Base-by-base conservation (phyloP, 2,113 vertebrate species). In the Oncorhynchus masou region DNA sequence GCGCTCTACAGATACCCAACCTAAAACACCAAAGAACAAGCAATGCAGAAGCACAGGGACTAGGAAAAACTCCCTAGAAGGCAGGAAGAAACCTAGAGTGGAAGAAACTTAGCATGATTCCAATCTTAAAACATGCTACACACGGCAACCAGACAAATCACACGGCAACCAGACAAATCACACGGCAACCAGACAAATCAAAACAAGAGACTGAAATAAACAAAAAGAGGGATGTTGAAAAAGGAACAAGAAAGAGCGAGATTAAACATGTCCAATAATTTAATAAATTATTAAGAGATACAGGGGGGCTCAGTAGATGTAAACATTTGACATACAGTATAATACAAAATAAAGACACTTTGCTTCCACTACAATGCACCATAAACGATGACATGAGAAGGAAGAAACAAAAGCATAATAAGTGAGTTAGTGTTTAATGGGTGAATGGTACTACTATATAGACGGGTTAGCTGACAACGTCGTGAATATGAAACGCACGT, bases 271-370 rank as follows among this genome's bases (percentile, higher is more conserved):
- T 82, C 79, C 82, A 88, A 91, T 90, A 89, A 90, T 92, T 91
- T 91, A 87, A 89, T 91, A 88, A 91, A 90, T 90, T 88, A 90
- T 79, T 84, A 75, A 84, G 73, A 71, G 78, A 79, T 24, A 70
- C n/a, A 15, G 3, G 39, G 67, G 31, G 49, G 82, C 69, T 79
- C 75, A 60, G 29, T 74, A 81, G 59, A 76, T 82, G 85, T 88
- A 92, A 90, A 90, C 87, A 89, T 87, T 77, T 84, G 73, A 87
- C 84, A 87, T 78, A 88, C 59, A 84, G 65, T 72, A 86, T 79
- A 64, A 83, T 80, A 88, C 68, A 82, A 86, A 85, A 79, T 31
- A 81, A 86, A 84, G 25, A 68, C 64, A 73, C 73, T 81, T 77
- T 65, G 31, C 22, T 39, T 81, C 45, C 34, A 81, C 81, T 79